phyloP scores from a whole-genome alignment of 1,140 invertebrate species.

The Arctopsyche grandis region DNA sequence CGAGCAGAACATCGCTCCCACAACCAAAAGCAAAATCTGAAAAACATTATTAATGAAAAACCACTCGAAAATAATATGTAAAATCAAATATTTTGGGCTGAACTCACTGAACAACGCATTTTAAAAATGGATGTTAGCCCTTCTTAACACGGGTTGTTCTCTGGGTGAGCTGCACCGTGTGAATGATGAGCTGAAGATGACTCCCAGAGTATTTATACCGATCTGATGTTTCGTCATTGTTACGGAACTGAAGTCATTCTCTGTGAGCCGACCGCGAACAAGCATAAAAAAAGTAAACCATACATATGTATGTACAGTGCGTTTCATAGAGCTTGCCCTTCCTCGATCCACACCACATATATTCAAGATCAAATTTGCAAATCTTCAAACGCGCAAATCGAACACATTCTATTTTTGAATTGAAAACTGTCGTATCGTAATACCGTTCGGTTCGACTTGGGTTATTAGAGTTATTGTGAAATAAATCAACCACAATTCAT shows the following conservation, averaged over 20 bases:
- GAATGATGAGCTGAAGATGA: conserved; percentile 38
- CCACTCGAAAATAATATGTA: not conserved
- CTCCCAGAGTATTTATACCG: conserved; percentile 27
- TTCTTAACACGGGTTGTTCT: not conserved
- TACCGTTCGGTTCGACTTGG: too few relatives aligned
- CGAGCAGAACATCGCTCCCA: conserved; percentile 56
- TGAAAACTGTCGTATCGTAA: too few relatives aligned
- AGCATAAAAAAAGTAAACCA: not conserved
- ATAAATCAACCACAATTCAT: too few relatives aligned
- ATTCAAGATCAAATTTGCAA: too few relatives aligned
- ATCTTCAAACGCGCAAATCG: too few relatives aligned
- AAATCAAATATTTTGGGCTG: not conserved
- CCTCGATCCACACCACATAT: too few relatives aligned
- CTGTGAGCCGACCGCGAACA: not conserved
- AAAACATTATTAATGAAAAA: conserved; percentile 3
- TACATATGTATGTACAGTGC: too few relatives aligned
- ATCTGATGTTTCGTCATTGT: conserved; percentile 20
- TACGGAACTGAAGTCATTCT: conserved; percentile 28
- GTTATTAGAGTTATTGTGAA: too few relatives aligned
- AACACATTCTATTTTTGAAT: too few relatives aligned
- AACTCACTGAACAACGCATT: conserved; percentile 17
- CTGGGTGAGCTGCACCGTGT: not conserved
- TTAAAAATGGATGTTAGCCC: not conserved
- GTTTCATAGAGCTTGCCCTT: too few relatives aligned
- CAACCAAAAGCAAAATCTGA: conserved; percentile 46